phyloP scores from a whole-genome alignment of 92 coral and sea anemone genomes.

The Palythoa caribaeorum region DNA sequence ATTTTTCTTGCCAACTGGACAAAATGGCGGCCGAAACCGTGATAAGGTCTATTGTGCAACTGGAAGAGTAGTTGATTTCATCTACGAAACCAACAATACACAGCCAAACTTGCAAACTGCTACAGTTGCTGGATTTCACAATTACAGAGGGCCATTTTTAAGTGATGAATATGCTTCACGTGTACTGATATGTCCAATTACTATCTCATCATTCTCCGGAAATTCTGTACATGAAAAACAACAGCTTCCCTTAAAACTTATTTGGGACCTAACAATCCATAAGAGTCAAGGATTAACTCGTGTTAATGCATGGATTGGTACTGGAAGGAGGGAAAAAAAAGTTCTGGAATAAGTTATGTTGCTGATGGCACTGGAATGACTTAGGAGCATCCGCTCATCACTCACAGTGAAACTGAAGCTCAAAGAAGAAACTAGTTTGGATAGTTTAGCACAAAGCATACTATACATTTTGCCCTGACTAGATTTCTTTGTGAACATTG shows the following conservation, averaged over 20 bases:
- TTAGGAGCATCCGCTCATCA: constrained; percentile 29
- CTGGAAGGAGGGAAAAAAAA: constrained; percentile 19
- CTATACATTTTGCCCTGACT: constrained; percentile 13
- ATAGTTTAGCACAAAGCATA: constrained; percentile 10
- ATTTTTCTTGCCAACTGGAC: too few species aligned
- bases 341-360: constrained; percentile 30
- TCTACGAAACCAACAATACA: constrained; percentile 28
- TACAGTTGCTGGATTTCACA: constrained; percentile 60
- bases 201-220: constrained; percentile 41
- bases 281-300: too few species aligned
- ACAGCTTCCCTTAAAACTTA: constrained; percentile 63
- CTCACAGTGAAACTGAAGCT: constrained; percentile 1
- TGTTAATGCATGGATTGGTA: constrained; percentile 52
- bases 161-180: constrained; percentile 39
- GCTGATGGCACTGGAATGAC: not conserved
- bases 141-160: constrained; percentile 61
- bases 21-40: too few species aligned
- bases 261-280: constrained; percentile 65
- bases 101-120: constrained; percentile 64
- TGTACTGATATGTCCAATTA: constrained; percentile 61
- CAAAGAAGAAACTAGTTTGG: constrained; percentile 18
- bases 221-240: constrained; percentile 56
- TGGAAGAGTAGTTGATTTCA: constrained; percentile 41
- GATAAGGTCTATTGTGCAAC: constrained; percentile 65
- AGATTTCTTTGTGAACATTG: not conserved